These are phyloP conservation scores for Mugil cephalus DNA, from an alignment of 2,113 vertebrate species.

Conservation along the genomic window DNA sequence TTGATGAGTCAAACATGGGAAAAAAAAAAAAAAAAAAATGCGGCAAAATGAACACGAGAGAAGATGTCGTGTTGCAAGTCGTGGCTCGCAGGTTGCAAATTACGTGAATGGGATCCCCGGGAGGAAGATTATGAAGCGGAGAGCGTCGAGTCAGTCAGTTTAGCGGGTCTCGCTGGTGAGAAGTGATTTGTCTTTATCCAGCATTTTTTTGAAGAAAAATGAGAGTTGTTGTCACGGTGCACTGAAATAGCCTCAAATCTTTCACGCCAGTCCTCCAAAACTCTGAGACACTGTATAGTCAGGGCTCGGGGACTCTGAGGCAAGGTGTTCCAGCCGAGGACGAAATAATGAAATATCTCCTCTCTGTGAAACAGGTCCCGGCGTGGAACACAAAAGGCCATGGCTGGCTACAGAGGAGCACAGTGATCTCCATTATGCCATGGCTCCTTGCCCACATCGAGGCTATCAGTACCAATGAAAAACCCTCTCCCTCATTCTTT, in stretches of 20 bases:
- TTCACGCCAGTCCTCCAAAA: conserved; percentile 43
- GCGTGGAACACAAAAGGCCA: conserved; percentile 21
- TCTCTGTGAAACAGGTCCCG: conserved; percentile 14
- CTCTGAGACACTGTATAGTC: conserved; percentile 32
- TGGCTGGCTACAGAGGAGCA: conserved; percentile 32
- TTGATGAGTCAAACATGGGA: no score
- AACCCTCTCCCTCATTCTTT: conserved; percentile 28
- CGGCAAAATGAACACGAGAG: not conserved
- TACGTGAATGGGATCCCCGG: conserved; percentile 3
- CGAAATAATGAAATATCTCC: conserved; percentile 62
- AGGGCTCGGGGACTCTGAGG: conserved; percentile 30
- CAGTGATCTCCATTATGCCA: conserved; percentile 64
- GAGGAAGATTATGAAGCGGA: not conserved
- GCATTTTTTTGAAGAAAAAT: conserved; percentile 36
- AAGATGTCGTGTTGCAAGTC: not conserved
- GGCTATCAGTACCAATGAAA: conserved; percentile 46
- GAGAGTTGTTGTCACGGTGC: conserved; percentile 16
- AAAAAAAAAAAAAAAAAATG: no score
- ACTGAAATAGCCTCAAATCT: conserved; percentile 51
- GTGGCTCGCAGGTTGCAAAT: conserved; percentile 11
- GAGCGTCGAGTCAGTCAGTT: conserved; percentile 1
- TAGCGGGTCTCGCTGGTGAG: not conserved
- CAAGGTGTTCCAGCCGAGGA: conserved; percentile 21
- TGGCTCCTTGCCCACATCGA: conserved; percentile 58
- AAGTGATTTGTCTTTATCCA: conserved; percentile 18